Evolutionary conservation across 2,113 vertebrate species (phyloP), one percentile per base, ranked within the genome.

Genomic region (Epinephelus fuscoguttatus): DNA sequence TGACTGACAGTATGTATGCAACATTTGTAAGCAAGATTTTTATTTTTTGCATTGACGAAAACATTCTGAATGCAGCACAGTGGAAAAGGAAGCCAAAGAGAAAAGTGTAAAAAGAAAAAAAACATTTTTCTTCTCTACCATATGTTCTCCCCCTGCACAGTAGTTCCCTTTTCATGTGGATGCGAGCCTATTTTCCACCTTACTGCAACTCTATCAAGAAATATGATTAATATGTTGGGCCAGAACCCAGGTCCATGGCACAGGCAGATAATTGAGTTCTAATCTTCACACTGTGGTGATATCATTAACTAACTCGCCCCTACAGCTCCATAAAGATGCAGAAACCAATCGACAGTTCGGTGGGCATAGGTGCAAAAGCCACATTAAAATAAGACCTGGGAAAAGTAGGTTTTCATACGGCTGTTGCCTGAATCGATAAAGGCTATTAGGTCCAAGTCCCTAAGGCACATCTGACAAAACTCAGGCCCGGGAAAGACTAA

Each of bases 191-290:
- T 75, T 84, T 70, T 71, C 50, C 59, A 68, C 62, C 70, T 66
- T 69, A 57, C 84, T 78, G 42, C 85, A 78, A 72, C 87, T 92
- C 90, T 78, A 89, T 92, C 90, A 88, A 84, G 74, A 89, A 90
- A 89, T 83, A 80, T 90, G 84, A 90, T 89, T 90, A 92, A 91
- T 89, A 85, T 71, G 81, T 88, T 70, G 84, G 80, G 73, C 89
- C 73, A 85, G 86, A 78, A 86, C 68, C 84, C 79, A 84, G 81
- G 80, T 86, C 82, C 78, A 85, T 81, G 70, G 89, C 78, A 78
- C 57, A 75, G 73, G 85, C 86, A 89, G 86, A 92, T 93, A 92
- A 92, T 91, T 89, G 78, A 94, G 89, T 89, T 90, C 72, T 92
- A 90, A 93, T 93, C 89, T 90, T 84, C 85, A 82, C 86, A 88